Evolutionary conservation across 2,888 invertebrate species (phyloP), one percentile per base, ranked within the genome.

Genomic region (Thumatha senex): DNA sequence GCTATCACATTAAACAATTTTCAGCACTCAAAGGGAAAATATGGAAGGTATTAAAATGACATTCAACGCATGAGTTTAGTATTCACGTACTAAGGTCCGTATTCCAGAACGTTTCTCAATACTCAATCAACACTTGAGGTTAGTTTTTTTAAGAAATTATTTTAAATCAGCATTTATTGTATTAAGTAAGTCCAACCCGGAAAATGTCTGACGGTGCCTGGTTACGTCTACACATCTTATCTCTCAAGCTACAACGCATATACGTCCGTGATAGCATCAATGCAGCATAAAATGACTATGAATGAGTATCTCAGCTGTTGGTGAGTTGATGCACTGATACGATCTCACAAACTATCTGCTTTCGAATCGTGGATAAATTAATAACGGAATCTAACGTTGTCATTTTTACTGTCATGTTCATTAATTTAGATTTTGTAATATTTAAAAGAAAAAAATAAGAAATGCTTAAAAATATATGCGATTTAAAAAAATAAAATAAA

Each of bases 161-260:
- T n/a, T 61, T 40, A 53, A 57, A 46, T 52, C 40, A 57, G 51
- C 15, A 45, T 46, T 15, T 15, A 48, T 51, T n/a, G n/a, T n/a
- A n/a, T n/a, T n/a, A n/a, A n/a, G n/a, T 50, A 58, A 58, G 61
- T 66, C 56, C 55, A 56, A 61, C 52, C 58, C 56, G 61, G 69
- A 65, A 65, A 47, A 53, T 52, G 14, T 35, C 5, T 24, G 18
- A 2, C 18, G 18, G 18, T 24, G 18, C 18, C 35, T n/a, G 15
- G 39, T 39, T 39, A 18, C 34, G 30, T 11, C 2, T 42, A 34
- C 5, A 5, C 58, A 55, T 57, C 54, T 56, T 59, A 62, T 65
- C 66, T 53, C 5, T 11, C 52, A 51, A 51, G 38, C 47, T 40
- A 51, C 54, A 24, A 24, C 18, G 18, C 18, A 5, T 24, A 24